phyloP scores from a whole-genome alignment of 2,113 vertebrate species.

The Microtus pennsylvanicus region DNA sequence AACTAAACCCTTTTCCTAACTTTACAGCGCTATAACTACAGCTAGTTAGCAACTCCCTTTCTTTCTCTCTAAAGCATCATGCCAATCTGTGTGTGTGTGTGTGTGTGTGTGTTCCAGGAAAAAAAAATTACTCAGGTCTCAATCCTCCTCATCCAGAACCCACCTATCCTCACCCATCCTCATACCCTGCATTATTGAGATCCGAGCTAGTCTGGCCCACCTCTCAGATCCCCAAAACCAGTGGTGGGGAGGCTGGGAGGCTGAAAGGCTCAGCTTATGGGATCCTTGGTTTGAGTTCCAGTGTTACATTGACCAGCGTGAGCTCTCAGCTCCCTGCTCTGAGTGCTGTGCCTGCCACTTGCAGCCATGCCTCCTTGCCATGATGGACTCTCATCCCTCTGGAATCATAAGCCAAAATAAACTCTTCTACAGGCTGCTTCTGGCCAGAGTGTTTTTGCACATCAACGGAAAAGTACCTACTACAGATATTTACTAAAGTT shows the following conservation, averaged over 20 bases:
- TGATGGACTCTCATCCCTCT: neutral
- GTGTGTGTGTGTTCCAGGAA: neutral
- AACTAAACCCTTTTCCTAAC: conserved; percentile 33
- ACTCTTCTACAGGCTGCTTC: neutral
- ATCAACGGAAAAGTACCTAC: neutral
- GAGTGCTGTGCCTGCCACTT: neutral
- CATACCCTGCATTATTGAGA: neutral
- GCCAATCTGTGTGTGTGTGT: neutral
- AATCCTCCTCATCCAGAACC: neutral
- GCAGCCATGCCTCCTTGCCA: neutral
- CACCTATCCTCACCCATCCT: too few species aligned
- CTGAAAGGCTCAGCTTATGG: neutral
- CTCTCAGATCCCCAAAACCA: too few species aligned
- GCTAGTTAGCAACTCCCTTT: neutral
- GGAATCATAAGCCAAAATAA: neutral
- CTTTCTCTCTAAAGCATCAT: too few species aligned
- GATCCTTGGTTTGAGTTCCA: neutral
- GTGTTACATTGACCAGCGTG: neutral
- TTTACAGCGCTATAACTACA: neutral
- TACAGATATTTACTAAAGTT: neutral
- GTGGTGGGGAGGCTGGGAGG: neutral
- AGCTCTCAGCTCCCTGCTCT: neutral
- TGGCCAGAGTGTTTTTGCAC: neutral
- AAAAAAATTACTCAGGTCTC: neutral
- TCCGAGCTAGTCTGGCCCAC: neutral